phyloP scores from a whole-genome alignment of 2,797 vertebrate species.

The Halcyon smyrnensis region DNA sequence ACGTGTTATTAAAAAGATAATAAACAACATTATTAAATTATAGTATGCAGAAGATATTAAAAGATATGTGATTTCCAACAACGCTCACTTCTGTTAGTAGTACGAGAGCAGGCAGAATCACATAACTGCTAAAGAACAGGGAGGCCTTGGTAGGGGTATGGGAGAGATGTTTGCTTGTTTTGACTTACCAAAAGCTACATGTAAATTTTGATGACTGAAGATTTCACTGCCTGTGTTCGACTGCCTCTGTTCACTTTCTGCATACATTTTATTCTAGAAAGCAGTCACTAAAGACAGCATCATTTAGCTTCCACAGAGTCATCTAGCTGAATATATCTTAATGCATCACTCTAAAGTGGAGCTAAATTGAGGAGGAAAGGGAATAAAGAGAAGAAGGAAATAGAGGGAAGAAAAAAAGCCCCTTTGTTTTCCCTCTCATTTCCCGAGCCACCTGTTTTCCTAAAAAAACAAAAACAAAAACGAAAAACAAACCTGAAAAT shows the following conservation, averaged over 20 bases:
- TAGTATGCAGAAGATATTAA: too few species aligned
- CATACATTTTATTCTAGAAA: background rate
- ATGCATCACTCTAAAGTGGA: background rate
- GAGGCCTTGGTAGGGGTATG: background rate
- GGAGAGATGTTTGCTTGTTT: background rate
- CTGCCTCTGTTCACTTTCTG: background rate
- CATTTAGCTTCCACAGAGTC: background rate
- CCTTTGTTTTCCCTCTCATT: background rate
- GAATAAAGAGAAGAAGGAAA: background rate
- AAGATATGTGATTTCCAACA: background rate
- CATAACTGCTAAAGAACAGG: background rate
- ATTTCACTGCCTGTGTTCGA: background rate
- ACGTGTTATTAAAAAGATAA: background rate
- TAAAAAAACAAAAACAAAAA: background rate
- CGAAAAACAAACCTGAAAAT: background rate
- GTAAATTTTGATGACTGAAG: background rate
- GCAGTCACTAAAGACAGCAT: background rate
- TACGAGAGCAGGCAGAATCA: background rate
- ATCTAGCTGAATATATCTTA: background rate
- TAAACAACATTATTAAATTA: background rate
- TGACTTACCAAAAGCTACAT: background rate
- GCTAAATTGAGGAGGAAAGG: background rate
- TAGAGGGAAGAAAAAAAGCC: background rate
- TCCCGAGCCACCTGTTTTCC: background rate
- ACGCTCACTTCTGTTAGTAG: background rate